Evolutionary conservation across 1,140 invertebrate genomes (phyloP).

Genomic region (Littorina saxatilis): DNA sequence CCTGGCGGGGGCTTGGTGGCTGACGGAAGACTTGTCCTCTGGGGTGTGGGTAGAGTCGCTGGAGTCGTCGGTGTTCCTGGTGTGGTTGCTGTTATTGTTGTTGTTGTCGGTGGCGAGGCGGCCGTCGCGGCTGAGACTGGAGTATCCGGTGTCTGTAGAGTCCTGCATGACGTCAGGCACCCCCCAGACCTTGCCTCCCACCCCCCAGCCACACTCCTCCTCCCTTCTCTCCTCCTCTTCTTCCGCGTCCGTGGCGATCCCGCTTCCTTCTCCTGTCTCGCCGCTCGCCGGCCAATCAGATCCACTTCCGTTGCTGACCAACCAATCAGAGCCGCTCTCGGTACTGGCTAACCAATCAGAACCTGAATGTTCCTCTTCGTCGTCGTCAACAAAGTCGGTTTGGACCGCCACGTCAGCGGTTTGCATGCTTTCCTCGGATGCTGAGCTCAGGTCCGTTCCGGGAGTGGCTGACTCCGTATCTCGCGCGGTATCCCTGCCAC

Average conservation of each 20-base stretch:
- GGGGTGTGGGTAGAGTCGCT: neutral
- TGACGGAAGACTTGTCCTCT: neutral
- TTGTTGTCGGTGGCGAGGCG: conserved; percentile 41
- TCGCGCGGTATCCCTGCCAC: neutral
- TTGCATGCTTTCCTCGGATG: neutral
- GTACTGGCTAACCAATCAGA: conserved; percentile 29
- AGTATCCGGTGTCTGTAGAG: conserved; percentile 61
- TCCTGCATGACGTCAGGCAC: conserved; percentile 52
- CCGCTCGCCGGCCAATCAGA: neutral
- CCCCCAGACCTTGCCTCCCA: conserved; percentile 31
- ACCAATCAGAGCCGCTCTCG: conserved; percentile 33
- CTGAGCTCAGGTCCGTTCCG: neutral
- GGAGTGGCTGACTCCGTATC: neutral
- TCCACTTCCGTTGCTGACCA: conserved; percentile 30
- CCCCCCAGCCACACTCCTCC: neutral
- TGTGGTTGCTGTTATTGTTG: neutral
- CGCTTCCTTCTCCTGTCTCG: neutral
- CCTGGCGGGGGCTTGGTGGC: neutral
- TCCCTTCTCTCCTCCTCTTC: conserved; percentile 8
- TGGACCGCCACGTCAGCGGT: conserved; percentile 37
- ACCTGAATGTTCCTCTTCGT: conserved; percentile 30
- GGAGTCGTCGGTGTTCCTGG: neutral
- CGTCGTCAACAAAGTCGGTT: conserved; percentile 42
- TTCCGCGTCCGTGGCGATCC: neutral
- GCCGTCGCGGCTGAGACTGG: conserved; percentile 55